Conservation (phyloP, 1,140 invertebrate species). For the Agrypnia vestita region DNA sequence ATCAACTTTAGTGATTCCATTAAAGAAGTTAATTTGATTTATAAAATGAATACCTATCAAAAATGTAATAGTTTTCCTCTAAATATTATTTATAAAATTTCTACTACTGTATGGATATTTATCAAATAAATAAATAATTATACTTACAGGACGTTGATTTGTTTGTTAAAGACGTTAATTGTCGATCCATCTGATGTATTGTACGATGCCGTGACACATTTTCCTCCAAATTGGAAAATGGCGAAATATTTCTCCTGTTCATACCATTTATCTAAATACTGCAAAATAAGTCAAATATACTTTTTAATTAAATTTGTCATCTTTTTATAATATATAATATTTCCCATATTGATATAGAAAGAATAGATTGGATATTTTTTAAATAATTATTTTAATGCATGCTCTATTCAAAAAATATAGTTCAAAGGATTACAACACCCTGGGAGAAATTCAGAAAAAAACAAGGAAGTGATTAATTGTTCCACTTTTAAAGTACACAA, state of each 20-base stretch:
- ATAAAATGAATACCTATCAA: too few species aligned
- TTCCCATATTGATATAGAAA: too few species aligned
- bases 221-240: conserved; percentile 82
- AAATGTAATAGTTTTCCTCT: neutral
- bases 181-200: conserved; percentile 73
- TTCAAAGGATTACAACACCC: too few species aligned
- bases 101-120: too few species aligned
- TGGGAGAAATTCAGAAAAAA: too few species aligned
- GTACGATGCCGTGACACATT: conserved; percentile 84
- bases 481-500: too few species aligned
- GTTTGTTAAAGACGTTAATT: conserved; percentile 77
- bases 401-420: too few species aligned
- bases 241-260: conserved; percentile 85
- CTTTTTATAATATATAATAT: too few species aligned
- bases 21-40: neutral
- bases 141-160: conserved; percentile 78
- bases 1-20: neutral
- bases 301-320: neutral
- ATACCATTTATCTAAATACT: conserved; percentile 87
- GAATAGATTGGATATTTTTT: too few species aligned
- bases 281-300: conserved; percentile 63
- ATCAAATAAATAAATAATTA: conserved; percentile 1
- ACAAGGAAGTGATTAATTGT: too few species aligned
- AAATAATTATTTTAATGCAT: too few species aligned
- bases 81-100: neutral